Evolutionary conservation across 2,797 vertebrate genomes (phyloP).

Genomic region (Novumbra hubbsi): DNA sequence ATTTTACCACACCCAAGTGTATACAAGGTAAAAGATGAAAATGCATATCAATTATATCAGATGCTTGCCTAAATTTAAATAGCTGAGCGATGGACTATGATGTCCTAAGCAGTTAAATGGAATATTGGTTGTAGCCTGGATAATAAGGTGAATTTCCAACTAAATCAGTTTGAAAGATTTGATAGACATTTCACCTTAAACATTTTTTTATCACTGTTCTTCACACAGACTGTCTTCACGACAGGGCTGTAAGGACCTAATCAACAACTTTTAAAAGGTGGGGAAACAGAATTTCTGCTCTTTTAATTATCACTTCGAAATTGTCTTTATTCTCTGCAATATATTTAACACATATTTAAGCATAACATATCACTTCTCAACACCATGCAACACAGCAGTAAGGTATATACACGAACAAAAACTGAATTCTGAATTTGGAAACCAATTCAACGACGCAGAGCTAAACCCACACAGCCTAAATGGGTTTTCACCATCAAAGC

Average conservation of each 20-base stretch:
- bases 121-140: constrained; percentile 32
- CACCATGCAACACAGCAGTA: background rate
- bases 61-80: constrained; percentile 23
- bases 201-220: no score
- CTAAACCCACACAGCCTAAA: no score
- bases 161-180: constrained; percentile 36
- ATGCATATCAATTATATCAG: constrained; percentile 1
- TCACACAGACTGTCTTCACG: background rate
- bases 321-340: background rate
- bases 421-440: background rate
- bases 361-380: background rate
- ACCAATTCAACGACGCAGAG: no score
- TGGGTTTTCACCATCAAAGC: no score
- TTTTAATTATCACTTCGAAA: background rate
- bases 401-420: background rate
- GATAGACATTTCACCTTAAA: no score
- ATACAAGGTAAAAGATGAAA: constrained; percentile 15
- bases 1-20: background rate
- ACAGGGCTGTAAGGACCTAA: background rate
- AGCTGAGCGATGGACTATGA: constrained; percentile 13
- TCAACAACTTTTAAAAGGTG: background rate
- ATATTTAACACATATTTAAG: background rate
- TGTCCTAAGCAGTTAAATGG: constrained; percentile 35
- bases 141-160: constrained; percentile 49
- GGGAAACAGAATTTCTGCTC: background rate